Evolutionary conservation across 1,140 invertebrate species (phyloP).

Genomic region (Eulimnadia texana): DNA sequence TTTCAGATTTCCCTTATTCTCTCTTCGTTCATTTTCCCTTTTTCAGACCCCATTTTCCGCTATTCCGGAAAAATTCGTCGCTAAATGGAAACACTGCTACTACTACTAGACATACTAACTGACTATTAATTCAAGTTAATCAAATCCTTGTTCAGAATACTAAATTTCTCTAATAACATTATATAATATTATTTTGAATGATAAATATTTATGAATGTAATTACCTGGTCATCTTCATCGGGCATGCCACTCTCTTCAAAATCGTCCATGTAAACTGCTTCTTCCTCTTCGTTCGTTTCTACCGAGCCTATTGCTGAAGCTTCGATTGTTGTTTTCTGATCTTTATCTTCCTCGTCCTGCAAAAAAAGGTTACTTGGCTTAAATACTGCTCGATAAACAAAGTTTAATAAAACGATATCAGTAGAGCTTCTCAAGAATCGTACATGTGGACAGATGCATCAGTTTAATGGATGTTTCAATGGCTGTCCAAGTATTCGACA

Average conservation of each 20-base stretch:
- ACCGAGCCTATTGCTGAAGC: conserved; percentile 57
- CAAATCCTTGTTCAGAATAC: background rate
- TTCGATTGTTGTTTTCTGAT: conserved; percentile 22
- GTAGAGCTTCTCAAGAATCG: no score
- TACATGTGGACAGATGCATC: no score
- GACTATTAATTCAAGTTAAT: background rate
- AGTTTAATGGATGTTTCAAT: no score
- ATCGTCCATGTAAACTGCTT: conserved; percentile 93
- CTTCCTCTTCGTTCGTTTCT: conserved; percentile 49
- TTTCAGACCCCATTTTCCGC: no score
- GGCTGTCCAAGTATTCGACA: no score
- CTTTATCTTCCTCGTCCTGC: background rate
- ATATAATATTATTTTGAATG: background rate
- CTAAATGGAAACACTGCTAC: no score
- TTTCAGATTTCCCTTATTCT: no score
- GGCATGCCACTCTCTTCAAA: conserved; percentile 89
- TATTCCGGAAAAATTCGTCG: no score
- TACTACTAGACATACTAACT: no score
- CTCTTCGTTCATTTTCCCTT: no score
- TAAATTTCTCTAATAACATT: background rate
- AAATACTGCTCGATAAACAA: no score
- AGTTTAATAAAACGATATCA: no score
- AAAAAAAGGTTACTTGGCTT: background rate
- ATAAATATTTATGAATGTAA: background rate
- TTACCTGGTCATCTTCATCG: conserved; percentile 74